These are phyloP conservation scores for Lepidostoma basale DNA, from an alignment of 1,140 invertebrate species.

Conservation along the genomic window DNA sequence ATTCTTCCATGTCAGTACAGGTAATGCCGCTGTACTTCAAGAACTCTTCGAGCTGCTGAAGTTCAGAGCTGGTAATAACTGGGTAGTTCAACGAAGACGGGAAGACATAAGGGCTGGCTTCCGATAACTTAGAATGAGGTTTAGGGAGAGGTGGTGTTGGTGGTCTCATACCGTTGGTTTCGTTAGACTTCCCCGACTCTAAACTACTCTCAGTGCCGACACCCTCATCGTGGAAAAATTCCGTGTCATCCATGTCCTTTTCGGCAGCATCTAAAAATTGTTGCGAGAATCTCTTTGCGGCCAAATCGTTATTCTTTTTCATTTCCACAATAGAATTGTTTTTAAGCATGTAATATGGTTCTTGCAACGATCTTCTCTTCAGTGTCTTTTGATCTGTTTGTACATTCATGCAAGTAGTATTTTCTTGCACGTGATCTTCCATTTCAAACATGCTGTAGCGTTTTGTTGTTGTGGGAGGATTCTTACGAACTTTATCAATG, in stretches of 20 bases:
- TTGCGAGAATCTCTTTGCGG: slow-evolving; percentile 59
- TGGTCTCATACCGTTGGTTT: slow-evolving; percentile 59
- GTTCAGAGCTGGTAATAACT: slow-evolving; percentile 66
- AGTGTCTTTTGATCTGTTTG: slow-evolving; percentile 62
- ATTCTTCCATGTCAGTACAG: slow-evolving; percentile 69
- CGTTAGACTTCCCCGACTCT: slow-evolving; percentile 61
- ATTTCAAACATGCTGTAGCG: slow-evolving; percentile 83
- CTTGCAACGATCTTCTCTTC: slow-evolving; percentile 74
- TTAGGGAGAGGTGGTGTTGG: slow-evolving; percentile 60
- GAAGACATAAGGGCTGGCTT: slow-evolving; percentile 44
- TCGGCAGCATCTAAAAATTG: slow-evolving; percentile 60
- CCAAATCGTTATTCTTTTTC: slow-evolving; percentile 68
- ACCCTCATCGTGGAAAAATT: slow-evolving; percentile 59
- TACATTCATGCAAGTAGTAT: slow-evolving; percentile 58
- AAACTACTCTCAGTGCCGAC: slow-evolving; percentile 61
- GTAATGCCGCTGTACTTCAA: slow-evolving; percentile 74
- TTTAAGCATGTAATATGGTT: slow-evolving; percentile 72
- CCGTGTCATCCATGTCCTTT: slow-evolving; percentile 60
- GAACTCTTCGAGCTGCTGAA: slow-evolving; percentile 74
- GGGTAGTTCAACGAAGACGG: slow-evolving; percentile 43
- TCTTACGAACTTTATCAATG: slow-evolving; percentile 62
- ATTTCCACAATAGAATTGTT: slow-evolving; percentile 61
- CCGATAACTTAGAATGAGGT: slow-evolving; percentile 49
- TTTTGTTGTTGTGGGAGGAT: slow-evolving; percentile 63
- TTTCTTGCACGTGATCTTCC: slow-evolving; percentile 62